phyloP scores from a whole-genome alignment of 92 coral and sea anemone genomes.

The Desmophyllum pertusum region DNA sequence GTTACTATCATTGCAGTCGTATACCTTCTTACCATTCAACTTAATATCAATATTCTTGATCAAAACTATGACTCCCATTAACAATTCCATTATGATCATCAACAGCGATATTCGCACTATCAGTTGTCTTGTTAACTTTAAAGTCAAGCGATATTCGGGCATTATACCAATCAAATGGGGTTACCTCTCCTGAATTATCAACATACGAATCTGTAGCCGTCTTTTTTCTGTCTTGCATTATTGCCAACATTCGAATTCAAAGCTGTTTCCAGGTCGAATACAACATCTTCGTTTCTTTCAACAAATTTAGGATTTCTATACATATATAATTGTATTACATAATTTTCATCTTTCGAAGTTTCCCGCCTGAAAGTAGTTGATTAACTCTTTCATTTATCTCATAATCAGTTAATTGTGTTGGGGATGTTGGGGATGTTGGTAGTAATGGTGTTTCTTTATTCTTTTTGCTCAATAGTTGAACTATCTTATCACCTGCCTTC shows the following conservation, averaged over 20 bases:
- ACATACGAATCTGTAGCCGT: slow-evolving; percentile 12
- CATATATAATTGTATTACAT: slow-evolving; percentile 4
- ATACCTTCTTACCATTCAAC: slow-evolving; percentile 4
- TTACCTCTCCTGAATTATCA: slow-evolving; percentile 17
- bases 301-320: slow-evolving; percentile 32
- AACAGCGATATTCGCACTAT: not conserved
- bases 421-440: too few species aligned
- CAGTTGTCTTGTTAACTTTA: not conserved
- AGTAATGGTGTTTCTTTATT: not conserved
- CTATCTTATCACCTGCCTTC: too few species aligned
- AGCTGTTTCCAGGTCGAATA: slow-evolving; percentile 24
- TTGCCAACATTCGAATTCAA: not conserved
- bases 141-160: slow-evolving; percentile 16
- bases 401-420: not conserved
- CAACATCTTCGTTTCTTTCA: slow-evolving; percentile 28
- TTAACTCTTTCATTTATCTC: slow-evolving; percentile 8
- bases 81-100: slow-evolving; percentile 9
- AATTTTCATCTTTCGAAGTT: not conserved
- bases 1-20: not conserved
- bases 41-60: not conserved
- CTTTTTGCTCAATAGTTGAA: not conserved
- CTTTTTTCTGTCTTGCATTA: slow-evolving; percentile 23
- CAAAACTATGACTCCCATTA: slow-evolving; percentile 8
- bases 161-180: slow-evolving; percentile 37
- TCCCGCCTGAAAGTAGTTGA: not conserved